phyloP scores from a whole-genome alignment of 2,797 vertebrate genomes.

The Sebastiscus albofasciatus region DNA sequence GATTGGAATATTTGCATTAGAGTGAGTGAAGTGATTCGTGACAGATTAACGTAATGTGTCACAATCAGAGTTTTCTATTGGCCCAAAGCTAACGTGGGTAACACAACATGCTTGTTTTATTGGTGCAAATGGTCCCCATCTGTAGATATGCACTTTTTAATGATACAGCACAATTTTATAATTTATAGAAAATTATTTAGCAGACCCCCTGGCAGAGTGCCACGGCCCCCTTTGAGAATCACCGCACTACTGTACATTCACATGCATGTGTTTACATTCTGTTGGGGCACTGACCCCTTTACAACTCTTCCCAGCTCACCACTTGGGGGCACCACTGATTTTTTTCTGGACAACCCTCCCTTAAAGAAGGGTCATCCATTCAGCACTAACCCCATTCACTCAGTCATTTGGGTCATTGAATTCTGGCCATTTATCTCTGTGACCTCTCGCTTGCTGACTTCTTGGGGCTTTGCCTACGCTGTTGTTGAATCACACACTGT shows the following conservation, averaged over 20 bases:
- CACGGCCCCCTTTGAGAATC: no score
- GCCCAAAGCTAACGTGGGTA: no score
- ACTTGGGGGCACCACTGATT: constrained; percentile 67
- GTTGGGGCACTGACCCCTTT: not conserved
- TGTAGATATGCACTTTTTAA: no score
- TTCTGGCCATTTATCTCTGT: constrained; percentile 32
- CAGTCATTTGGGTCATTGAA: constrained; percentile 40
- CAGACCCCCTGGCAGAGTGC: no score
- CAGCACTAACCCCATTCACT: constrained; percentile 45
- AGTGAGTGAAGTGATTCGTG: no score
- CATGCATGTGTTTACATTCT: not conserved
- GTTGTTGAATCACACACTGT: constrained; percentile 4
- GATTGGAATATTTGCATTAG: no score
- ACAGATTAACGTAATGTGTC: no score
- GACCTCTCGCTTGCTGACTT: constrained; percentile 40
- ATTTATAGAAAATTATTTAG: no score
- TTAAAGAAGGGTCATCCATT: constrained; percentile 33
- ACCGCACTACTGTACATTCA: not conserved
- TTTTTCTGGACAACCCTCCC: constrained; percentile 21
- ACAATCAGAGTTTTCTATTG: no score
- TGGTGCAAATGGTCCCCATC: no score
- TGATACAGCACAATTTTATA: no score
- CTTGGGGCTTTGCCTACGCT: constrained; percentile 12
- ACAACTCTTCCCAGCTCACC: constrained; percentile 28
- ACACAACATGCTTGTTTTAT: no score